Base-by-base conservation (phyloP, 2,113 vertebrate species). In the Zeus faber region DNA sequence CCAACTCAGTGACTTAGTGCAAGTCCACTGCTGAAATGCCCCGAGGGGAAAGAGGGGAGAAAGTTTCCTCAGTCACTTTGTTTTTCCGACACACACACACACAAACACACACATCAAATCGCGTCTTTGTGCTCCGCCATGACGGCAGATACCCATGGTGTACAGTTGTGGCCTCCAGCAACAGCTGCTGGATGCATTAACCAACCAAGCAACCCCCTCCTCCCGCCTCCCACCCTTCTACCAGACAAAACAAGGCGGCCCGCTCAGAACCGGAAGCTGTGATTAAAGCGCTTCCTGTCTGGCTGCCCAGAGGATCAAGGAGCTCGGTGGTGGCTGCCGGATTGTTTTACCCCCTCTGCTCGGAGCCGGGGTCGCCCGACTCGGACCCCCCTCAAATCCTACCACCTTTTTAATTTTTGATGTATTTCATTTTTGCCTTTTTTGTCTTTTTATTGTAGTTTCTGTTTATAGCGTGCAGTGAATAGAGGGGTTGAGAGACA, bases 261-360 rank as follows among this genome's bases (percentile, higher is more conserved):
- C 25, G 53, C 50, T 51, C 8, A 16, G 24, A 74, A 65, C 67
- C 76, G 81, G 79, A 87, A 84, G 68, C 58, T 49, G 35, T 86
- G 81, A 86, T 87, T 85, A 88, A 86, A 88, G 64, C 70, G 67
- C 79, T 81, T 88, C 85, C 87, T 86, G 84, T 83, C 76, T 78
- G 77, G 72, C 58, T 71, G 62, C 44, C 60, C 11, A 5, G 13
- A 49, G 66, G 57, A 79, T 66, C 65, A 77, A 74, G 70, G 58
- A 16, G 45, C 62, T 58, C 5, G 5, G 59, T 4, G 37, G 52
- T 2, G 16, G 53, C 51, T 59, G 1, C 6, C 27, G 56, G 74
- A 33, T 68, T 57, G 64, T 58, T 77, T 70, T 23, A 67, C 66
- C 70, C 63, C 37, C 35, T 8, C 48, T 5, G 44, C 29, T 72